Percentiles rank a stretch among this genome's conserved stretches.
These are phyloP conservation scores for Hyalella azteca DNA, from an alignment of 2,888 invertebrate genomes.

Conservation along the genomic window DNA sequence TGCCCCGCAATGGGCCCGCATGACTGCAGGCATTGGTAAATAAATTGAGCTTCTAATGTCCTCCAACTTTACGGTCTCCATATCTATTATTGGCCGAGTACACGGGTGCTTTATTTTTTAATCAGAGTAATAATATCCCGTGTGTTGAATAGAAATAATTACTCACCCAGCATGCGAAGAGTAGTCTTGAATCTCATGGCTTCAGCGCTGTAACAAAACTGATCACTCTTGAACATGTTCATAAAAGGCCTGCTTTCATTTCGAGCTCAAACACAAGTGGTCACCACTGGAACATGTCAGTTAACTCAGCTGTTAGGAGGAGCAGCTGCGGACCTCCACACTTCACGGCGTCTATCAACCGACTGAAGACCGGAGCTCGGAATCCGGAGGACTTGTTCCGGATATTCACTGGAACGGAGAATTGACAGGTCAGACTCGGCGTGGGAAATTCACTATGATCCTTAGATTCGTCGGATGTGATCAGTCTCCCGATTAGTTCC, in stretches of 20 bases:
- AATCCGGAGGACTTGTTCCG: too few relatives aligned
- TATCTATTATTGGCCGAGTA: too few relatives aligned
- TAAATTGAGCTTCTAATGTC: too few relatives aligned
- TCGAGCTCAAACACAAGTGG: not conserved
- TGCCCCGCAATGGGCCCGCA: too few relatives aligned
- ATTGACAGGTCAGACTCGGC: not conserved
- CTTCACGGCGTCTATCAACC: not conserved
- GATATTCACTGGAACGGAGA: not conserved
- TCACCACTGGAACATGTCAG: not conserved
- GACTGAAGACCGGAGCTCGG: not conserved
- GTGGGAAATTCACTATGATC: too few relatives aligned
- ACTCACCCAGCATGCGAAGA: not conserved
- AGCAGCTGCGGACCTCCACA: not conserved
- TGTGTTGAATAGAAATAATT: too few relatives aligned
- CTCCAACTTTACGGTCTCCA: too few relatives aligned
- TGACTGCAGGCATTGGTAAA: too few relatives aligned
- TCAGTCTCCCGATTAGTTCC: too few relatives aligned
- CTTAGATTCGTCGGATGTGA: too few relatives aligned
- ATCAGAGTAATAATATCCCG: too few relatives aligned
- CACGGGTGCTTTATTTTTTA: too few relatives aligned
- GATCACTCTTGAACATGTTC: not conserved
- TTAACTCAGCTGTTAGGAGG: not conserved
- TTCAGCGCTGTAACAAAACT: not conserved
- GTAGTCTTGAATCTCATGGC: not conserved
- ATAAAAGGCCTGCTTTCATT: not conserved